Percentiles rank a stretch among this genome's conserved stretches.
Conservation (phyloP, 2,113 vertebrate species). For the Tetraodon nigroviridis region DNA sequence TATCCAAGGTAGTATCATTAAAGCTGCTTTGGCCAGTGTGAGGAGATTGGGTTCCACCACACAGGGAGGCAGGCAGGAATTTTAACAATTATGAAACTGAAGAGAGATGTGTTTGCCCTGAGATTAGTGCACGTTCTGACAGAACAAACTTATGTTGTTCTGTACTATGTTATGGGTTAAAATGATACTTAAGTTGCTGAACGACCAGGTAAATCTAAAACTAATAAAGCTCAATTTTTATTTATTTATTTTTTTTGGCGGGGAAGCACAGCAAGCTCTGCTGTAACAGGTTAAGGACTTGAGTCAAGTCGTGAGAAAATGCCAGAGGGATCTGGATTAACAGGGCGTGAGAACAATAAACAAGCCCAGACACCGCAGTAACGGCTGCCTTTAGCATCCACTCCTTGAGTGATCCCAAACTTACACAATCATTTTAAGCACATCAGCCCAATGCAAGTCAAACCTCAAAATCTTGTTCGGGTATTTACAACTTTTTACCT, state of each 20-base stretch:
- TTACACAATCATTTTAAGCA: background rate
- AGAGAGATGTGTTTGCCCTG: conserved; percentile 66
- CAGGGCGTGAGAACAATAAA: conserved; percentile 31
- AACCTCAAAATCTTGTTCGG: background rate
- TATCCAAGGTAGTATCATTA: conserved; percentile 66
- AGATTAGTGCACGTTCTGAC: conserved; percentile 22
- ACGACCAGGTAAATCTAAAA: no score
- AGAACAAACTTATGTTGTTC: no score
- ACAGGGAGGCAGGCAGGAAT: conserved; percentile 68
- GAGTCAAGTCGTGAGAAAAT: conserved; percentile 34
- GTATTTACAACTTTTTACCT: background rate
- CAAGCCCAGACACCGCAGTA: conserved; percentile 37
- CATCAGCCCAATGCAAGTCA: background rate
- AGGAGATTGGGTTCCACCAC: conserved; percentile 70
- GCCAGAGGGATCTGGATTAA: conserved; percentile 23
- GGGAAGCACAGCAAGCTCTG: background rate
- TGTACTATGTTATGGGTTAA: no score
- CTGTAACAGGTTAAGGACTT: background rate
- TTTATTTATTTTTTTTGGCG: no score
- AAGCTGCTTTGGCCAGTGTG: conserved; percentile 48
- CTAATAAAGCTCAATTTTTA: no score
- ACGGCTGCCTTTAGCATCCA: conserved; percentile 16
- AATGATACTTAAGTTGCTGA: no score
- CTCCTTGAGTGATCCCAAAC: background rate
- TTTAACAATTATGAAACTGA: conserved; percentile 70